Conservation (phyloP, 1,140 invertebrate genomes). For the Heterodera carotae region DNA sequence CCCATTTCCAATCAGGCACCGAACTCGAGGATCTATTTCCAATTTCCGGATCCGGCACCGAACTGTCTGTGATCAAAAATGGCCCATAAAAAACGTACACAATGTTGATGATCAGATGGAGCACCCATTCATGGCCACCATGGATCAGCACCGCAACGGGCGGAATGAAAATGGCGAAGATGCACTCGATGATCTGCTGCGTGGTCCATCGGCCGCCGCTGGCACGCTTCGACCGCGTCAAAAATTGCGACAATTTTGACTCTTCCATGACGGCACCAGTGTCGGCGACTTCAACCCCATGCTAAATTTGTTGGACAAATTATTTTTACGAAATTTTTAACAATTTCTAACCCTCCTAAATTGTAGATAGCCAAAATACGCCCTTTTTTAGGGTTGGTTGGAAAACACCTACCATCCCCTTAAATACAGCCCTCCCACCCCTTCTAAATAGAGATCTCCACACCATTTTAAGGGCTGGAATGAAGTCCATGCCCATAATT, state of each 20-base stretch:
- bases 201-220: conserved; percentile 33
- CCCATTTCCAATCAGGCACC: too few species aligned
- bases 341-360: too few species aligned
- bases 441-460: too few species aligned
- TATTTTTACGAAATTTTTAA: too few species aligned
- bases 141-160: conserved; percentile 32
- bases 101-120: conserved; percentile 35
- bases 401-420: too few species aligned
- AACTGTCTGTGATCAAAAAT: background rate
- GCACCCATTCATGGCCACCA: conserved; percentile 34
- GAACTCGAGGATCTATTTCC: too few species aligned
- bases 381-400: too few species aligned
- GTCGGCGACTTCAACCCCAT: background rate
- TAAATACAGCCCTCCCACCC: too few species aligned
- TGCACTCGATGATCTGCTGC: conserved; percentile 35
- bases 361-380: too few species aligned
- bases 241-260: background rate
- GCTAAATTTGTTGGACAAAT: background rate
- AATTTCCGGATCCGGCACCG: too few species aligned
- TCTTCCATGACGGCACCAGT: background rate
- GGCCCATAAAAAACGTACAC: background rate
- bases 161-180: conserved; percentile 31
- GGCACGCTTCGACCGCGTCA: conserved; percentile 21
- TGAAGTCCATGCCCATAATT: too few species aligned
- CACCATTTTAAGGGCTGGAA: too few species aligned